phyloP scores from a whole-genome alignment of 1,140 invertebrate genomes.

The Ooceraea biroi region DNA sequence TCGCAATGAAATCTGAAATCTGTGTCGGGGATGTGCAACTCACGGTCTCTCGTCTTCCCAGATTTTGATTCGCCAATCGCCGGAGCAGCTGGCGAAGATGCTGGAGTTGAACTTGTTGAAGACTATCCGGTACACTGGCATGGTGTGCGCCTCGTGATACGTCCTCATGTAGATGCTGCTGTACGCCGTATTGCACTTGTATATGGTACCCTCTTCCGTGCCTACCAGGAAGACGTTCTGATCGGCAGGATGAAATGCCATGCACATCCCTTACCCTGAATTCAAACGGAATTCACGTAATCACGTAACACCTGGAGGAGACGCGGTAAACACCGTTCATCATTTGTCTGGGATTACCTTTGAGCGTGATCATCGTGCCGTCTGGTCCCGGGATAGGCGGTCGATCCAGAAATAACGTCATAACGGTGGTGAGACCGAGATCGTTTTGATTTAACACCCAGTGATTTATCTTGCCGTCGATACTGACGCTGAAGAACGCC shows the following conservation, averaged over 20 bases:
- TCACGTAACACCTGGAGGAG: not conserved
- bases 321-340: slow-evolving; percentile 14
- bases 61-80: slow-evolving; percentile 97
- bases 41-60: slow-evolving; percentile 94
- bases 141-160: slow-evolving; percentile 93
- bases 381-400: slow-evolving; percentile 91
- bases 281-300: slow-evolving; percentile 32
- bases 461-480: slow-evolving; percentile 94
- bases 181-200: slow-evolving; percentile 95
- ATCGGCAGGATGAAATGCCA: slow-evolving; percentile 95
- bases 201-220: slow-evolving; percentile 96
- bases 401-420: slow-evolving; percentile 89
- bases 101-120: slow-evolving; percentile 95
- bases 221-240: slow-evolving; percentile 94
- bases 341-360: slow-evolving; percentile 84
- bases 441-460: slow-evolving; percentile 96
- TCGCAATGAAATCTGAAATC: not conserved
- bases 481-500: slow-evolving; percentile 95
- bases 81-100: slow-evolving; percentile 96
- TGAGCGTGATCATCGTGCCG: slow-evolving; percentile 90
- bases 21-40: slow-evolving; percentile 56
- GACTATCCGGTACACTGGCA: slow-evolving; percentile 94
- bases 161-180: slow-evolving; percentile 93
- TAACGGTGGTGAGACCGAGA: slow-evolving; percentile 91
- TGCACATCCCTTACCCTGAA: slow-evolving; percentile 93